Percentiles rank a stretch among this genome's conserved stretches.
phyloP scores from a whole-genome alignment of 1,140 invertebrate species.

The Philaenus spumarius region DNA sequence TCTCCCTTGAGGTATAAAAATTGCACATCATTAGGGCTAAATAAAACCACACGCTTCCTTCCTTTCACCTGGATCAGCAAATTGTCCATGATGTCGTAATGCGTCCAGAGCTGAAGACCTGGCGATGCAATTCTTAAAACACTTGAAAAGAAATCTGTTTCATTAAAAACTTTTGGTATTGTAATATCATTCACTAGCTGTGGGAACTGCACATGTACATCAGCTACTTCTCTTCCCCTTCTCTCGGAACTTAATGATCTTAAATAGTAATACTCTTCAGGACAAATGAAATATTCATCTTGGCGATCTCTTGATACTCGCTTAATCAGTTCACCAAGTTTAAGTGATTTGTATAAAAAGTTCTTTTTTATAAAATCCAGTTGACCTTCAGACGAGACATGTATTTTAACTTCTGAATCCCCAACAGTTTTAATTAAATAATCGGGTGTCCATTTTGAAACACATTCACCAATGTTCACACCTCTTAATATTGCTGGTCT shows the following conservation, averaged over 20 bases:
- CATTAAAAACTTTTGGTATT: constrained; percentile 43
- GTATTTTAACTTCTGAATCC: constrained; percentile 44
- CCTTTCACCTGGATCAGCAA: constrained; percentile 50
- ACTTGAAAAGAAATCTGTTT: constrained; percentile 47
- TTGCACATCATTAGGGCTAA: constrained; percentile 45
- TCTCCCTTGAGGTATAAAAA: constrained; percentile 52
- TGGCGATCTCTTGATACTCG: constrained; percentile 32
- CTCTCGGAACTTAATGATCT: constrained; percentile 47
- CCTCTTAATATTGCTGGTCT: constrained; percentile 37
- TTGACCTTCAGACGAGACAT: constrained; percentile 41
- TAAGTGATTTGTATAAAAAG: constrained; percentile 48
- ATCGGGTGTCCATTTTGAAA: constrained; percentile 44
- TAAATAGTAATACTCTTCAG: constrained; percentile 49
- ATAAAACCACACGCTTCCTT: constrained; percentile 47
- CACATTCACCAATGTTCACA: constrained; percentile 46
- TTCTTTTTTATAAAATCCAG: constrained; percentile 53
- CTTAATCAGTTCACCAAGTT: constrained; percentile 43
- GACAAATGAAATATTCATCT: constrained; percentile 35
- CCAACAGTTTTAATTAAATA: constrained; percentile 42
- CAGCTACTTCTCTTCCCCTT: constrained; percentile 46
- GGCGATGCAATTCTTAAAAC: constrained; percentile 50
- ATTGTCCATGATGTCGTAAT: constrained; percentile 60
- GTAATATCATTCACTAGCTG: constrained; percentile 43
- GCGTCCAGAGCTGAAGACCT: constrained; percentile 50
- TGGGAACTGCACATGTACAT: constrained; percentile 46